Conservation (phyloP, 2,113 vertebrate genomes). For the Hoplias malabaricus region DNA sequence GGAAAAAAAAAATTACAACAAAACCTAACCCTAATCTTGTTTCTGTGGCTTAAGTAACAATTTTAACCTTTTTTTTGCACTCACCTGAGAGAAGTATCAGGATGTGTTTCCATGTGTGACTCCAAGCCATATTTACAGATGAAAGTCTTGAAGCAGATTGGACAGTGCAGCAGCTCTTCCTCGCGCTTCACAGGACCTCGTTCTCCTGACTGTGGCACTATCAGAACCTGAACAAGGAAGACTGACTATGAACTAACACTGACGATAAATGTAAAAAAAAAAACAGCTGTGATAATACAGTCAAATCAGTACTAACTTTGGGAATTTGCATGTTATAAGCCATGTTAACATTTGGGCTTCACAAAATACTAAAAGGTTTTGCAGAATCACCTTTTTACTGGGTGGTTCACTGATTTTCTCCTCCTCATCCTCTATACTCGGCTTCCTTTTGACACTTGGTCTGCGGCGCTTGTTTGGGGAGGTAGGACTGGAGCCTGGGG, state of each 20-base stretch:
- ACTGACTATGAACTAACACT: background rate
- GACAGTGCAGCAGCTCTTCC: constrained; percentile 86
- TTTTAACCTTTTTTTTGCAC: background rate
- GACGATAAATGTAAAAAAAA: background rate
- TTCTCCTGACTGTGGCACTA: constrained; percentile 63
- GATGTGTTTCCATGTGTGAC: constrained; percentile 92
- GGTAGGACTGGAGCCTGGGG: constrained; percentile 75
- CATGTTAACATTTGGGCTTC: too few species aligned
- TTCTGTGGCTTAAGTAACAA: too few species aligned
- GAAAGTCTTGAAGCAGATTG: constrained; percentile 93
- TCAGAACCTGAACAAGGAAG: constrained; percentile 69
- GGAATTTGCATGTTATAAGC: too few species aligned
- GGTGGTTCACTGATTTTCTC: constrained; percentile 80
- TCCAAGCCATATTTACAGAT: constrained; percentile 91
- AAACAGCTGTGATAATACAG: background rate
- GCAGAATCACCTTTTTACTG: constrained; percentile 83
- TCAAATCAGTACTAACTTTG: background rate
- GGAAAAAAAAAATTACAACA: too few species aligned
- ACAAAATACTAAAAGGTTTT: background rate
- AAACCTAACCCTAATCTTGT: too few species aligned
- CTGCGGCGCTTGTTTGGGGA: constrained; percentile 86
- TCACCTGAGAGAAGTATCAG: constrained; percentile 87
- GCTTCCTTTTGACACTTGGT: constrained; percentile 83
- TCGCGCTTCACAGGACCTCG: constrained; percentile 64
- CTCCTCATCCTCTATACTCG: constrained; percentile 78